These are phyloP conservation scores for Drosophila ironensis DNA, from an alignment of 1,140 invertebrate genomes.

Conservation along the genomic window DNA sequence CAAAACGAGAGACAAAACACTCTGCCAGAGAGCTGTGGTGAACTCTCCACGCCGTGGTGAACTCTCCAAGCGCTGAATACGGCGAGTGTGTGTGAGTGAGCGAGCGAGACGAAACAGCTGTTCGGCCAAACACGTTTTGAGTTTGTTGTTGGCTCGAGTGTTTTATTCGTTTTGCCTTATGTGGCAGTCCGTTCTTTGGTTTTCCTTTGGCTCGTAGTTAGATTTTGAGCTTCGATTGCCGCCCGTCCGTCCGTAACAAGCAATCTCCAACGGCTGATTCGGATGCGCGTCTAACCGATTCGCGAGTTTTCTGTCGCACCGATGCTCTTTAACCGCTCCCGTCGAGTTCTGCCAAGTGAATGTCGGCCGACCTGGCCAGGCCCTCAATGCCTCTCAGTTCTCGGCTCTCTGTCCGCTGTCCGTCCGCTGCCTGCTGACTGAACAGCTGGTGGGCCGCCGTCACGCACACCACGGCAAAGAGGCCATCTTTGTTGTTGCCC, in stretches of 20 bases:
- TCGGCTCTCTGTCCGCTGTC: slow-evolving; percentile 5
- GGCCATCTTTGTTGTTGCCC: slow-evolving; percentile 44
- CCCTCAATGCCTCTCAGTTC: slow-evolving; percentile 7
- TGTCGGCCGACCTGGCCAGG: slow-evolving; percentile 25
- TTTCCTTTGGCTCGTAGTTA: background rate
- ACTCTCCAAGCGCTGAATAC: slow-evolving; percentile 32
- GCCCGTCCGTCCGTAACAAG: too few species aligned
- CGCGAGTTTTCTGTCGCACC: background rate
- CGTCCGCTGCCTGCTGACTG: slow-evolving; percentile 57
- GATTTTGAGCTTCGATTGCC: too few species aligned
- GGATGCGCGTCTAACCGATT: background rate
- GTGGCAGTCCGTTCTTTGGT: background rate
- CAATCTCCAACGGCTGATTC: background rate
- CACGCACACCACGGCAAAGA: background rate
- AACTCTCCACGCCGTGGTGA: too few species aligned
- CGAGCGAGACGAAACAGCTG: slow-evolving; percentile 22
- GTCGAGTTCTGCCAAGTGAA: slow-evolving; percentile 35
- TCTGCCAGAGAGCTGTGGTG: too few species aligned
- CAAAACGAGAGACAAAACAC: too few species aligned
- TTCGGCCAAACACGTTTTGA: slow-evolving; percentile 10
- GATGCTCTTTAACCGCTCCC: background rate
- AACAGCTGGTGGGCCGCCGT: slow-evolving; percentile 62
- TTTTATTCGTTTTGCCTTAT: too few species aligned
- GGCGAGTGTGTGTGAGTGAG: background rate
- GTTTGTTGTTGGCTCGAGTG: slow-evolving; percentile 5